phyloP scores from a whole-genome alignment of 92 coral and sea anemone species.

The Siderastrea siderea region DNA sequence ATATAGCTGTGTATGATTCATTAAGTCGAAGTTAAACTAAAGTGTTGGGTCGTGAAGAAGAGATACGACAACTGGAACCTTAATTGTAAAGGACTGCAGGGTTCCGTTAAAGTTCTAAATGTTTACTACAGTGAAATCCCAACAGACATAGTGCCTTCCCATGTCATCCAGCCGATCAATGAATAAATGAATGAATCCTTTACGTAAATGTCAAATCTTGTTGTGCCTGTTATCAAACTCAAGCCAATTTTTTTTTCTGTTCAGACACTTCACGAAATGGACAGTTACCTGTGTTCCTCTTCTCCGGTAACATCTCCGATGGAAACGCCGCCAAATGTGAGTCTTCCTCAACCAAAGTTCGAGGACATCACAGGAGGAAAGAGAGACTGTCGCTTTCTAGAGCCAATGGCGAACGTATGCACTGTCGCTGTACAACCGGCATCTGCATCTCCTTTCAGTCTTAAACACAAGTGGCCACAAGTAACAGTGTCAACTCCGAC shows the following conservation, averaged over 20 bases:
- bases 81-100: slow-evolving; percentile 3
- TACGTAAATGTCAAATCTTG: background rate
- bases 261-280: slow-evolving; percentile 82
- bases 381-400: slow-evolving; percentile 49
- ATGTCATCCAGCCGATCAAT: background rate
- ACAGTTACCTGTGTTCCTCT: slow-evolving; percentile 77
- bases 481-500: slow-evolving; percentile 26
- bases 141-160: background rate
- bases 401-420: background rate
- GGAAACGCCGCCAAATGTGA: slow-evolving; percentile 24
- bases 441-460: slow-evolving; percentile 5
- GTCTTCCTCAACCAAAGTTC: slow-evolving; percentile 14
- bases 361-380: slow-evolving; percentile 6
- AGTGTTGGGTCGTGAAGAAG: background rate
- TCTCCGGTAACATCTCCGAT: slow-evolving; percentile 50
- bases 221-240: background rate
- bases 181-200: background rate
- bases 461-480: slow-evolving; percentile 47
- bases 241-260: background rate
- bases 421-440: slow-evolving; percentile 6
- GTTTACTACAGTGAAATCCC: slow-evolving; percentile 7
- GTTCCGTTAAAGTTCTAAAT: slow-evolving; percentile 2
- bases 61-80: background rate
- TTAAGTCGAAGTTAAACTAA: background rate
- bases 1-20: background rate